Conservation (phyloP, 2,888 invertebrate genomes). For the Hydraecia micacea region DNA sequence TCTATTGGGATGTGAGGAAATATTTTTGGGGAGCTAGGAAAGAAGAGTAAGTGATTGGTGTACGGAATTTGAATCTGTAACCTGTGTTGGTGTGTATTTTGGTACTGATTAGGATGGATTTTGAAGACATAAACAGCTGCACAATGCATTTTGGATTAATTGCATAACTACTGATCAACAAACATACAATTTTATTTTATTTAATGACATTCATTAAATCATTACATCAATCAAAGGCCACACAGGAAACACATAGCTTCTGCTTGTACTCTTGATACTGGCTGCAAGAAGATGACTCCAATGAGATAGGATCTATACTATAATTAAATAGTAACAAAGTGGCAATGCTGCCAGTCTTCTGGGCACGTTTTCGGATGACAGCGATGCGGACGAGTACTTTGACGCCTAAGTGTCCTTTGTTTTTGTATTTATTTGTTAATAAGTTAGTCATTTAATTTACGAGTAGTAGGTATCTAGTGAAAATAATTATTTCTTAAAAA, state of each 20-base stretch:
- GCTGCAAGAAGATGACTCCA: background rate
- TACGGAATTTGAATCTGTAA: conserved; percentile 11
- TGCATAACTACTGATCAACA: background rate
- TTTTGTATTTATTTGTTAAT: too few relatives aligned
- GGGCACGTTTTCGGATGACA: too few relatives aligned
- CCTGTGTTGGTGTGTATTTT: background rate
- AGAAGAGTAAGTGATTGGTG: conserved; percentile 20
- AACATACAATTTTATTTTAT: background rate
- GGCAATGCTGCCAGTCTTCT: too few relatives aligned
- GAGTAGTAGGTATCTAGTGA: too few relatives aligned
- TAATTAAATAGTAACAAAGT: background rate
- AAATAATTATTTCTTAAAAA: too few relatives aligned
- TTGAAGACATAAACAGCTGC: background rate
- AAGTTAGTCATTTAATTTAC: too few relatives aligned
- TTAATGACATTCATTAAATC: too few relatives aligned
- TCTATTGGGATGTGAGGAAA: conserved; percentile 48
- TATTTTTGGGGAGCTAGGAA: conserved; percentile 27
- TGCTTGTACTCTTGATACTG: too few relatives aligned
- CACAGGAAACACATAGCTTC: background rate
- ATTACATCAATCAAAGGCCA: background rate
- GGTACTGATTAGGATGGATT: too few relatives aligned
- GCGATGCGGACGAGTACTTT: too few relatives aligned
- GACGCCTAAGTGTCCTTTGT: too few relatives aligned
- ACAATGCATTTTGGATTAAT: background rate
- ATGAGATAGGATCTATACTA: background rate